Base-by-base conservation (phyloP, 1,140 invertebrate genomes). In the Temnothorax nylanderi region DNA sequence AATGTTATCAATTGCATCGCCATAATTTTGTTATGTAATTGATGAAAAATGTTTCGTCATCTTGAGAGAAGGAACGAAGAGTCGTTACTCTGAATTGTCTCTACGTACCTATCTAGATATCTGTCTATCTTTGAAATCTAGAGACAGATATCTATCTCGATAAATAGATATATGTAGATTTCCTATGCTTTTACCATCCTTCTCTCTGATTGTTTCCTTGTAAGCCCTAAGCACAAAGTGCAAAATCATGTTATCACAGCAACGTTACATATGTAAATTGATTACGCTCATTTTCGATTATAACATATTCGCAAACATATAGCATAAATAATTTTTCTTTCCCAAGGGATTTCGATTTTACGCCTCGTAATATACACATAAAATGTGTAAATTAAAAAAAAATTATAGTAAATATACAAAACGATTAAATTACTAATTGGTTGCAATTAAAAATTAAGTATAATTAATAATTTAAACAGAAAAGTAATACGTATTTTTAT, bases 391-490 rank as follows among this genome's bases (percentile, higher is more conserved):
- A 54, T n/a, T 54, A 18, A 54, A 54, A 54, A 8, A 54, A 54
- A 18, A n/a, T 54, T 21, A 21, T 21, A 56, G 0, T 26, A 1
- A 26, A 26, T 26, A 26, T 11, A 58, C n/a, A 58, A 58, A 26
- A 58, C 8, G 21, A 58, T 21, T 58, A 58, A 58, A 21, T 6
- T 56, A 56, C 32, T 60, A 32, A 10, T 60, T n/a, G 13, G 4
- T 62, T 62, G 56, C 3, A 64, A 18, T 64, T 37, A 64, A 64
- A 0, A 34, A 64, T 64, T 64, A 64, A 26, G 10, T 64, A 64
- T 64, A 34, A 64, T 64, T 64, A 64, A 64, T 64, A 64, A 64
- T 16, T 64, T 64, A 64, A 64, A 64, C 4, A n/a, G 51, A 54
- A 54, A n/a, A 18, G 13, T 64, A 34, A 64, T 18, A 65, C n/a